Base-by-base conservation (phyloP, 2,888 invertebrate species). In the Kryphioiulus occultus region DNA sequence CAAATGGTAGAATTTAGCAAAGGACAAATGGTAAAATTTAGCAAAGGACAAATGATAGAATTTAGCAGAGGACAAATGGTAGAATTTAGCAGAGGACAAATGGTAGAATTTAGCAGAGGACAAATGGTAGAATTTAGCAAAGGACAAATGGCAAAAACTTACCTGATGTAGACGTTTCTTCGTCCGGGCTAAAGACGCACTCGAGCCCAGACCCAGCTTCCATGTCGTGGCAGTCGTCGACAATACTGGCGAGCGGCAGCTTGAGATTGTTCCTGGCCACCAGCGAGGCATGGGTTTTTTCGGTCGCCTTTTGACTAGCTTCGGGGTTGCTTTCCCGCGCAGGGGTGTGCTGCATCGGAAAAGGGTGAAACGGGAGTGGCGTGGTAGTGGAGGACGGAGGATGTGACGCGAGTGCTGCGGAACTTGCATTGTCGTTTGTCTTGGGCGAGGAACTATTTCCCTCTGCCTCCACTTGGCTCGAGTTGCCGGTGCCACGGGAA, bases 121-220 rank as follows among this genome's bases (percentile, higher is more conserved):
- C n/a, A n/a, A n/a, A n/a, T n/a, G n/a, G n/a, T n/a, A n/a, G n/a
- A n/a, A n/a, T n/a, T n/a, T n/a, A n/a, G n/a, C n/a, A n/a, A n/a
- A n/a, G n/a, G n/a, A n/a, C n/a, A n/a, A n/a, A n/a, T n/a, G n/a
- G n/a, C n/a, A n/a, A n/a, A n/a, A n/a, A n/a, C 44, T 47, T 42
- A 88, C 88, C 88, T 85, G 88, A 88, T 19, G 88, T 88, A 82
- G 86, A 85, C 7, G 87, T 90, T 86, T 91, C 91, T 87, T 90
- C 91, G 89, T 91, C 91, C 59, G 91, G 90, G 89, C 90, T 94
- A 91, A 95, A 95, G 86, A 95, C 92, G 94, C 94, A 94, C 91
- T 95, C 94, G 88, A 95, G 92, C 85, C 94, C 95, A 85, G 94
- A 92, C 82, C 94, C 91, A 90, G 94, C 94, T 82, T 87, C 88